A percentile compares a stretch with the other conserved stretches of the same genome.
Evolutionary conservation across 2,113 vertebrate species (phyloP).

Genomic region (Bettongia penicillata): DNA sequence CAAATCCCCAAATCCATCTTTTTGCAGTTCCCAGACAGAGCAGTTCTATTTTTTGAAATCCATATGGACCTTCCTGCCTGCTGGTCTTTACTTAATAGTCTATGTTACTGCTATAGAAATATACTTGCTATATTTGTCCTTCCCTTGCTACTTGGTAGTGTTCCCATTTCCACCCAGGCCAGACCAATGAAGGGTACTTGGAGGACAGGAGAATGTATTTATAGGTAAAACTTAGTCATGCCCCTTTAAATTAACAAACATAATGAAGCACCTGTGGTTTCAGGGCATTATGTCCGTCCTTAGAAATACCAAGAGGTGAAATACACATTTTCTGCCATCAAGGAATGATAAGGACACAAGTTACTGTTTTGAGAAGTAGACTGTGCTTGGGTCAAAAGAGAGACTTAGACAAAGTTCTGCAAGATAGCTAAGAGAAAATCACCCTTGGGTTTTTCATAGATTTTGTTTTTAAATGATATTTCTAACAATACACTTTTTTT

Average conservation of each 20-base stretch:
- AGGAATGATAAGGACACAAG: background rate
- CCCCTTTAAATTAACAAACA: background rate
- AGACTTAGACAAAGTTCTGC: background rate
- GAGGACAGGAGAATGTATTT: background rate
- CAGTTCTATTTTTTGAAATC: constrained; percentile 61
- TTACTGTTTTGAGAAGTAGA: background rate
- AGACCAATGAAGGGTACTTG: background rate
- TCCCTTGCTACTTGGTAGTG: background rate
- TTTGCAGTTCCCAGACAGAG: constrained; percentile 53
- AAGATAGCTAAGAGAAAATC: background rate
- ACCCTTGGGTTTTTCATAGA: background rate
- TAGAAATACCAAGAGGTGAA: background rate
- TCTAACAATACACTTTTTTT: background rate
- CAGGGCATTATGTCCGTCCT: background rate
- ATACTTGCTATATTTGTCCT: background rate
- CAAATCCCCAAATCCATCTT: constrained; percentile 41
- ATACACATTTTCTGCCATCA: background rate
- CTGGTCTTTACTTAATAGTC: constrained; percentile 22
- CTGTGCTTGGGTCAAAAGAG: background rate
- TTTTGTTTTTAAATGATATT: background rate
- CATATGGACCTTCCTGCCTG: constrained; percentile 41
- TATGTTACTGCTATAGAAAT: constrained; percentile 36
- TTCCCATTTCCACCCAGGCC: constrained; percentile 47
- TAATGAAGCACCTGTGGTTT: background rate
- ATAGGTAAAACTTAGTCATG: constrained; percentile 31